These are phyloP conservation scores for Pelecanus crispus DNA, from an alignment of 2,113 vertebrate species.

Conservation along the genomic window DNA sequence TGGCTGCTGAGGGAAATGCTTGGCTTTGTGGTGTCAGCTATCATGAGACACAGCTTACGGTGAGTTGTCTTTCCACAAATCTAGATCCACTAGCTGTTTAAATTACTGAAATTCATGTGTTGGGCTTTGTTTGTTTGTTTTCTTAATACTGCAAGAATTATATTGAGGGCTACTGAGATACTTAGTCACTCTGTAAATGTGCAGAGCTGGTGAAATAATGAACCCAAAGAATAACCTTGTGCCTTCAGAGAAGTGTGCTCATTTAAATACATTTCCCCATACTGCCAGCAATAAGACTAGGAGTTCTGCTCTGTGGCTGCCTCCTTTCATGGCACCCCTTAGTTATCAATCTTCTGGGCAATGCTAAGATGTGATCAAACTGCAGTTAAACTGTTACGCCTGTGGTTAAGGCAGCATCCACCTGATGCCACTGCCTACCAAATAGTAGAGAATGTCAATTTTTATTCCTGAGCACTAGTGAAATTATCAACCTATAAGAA, in stretches of 20 bases:
- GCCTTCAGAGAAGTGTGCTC: background rate
- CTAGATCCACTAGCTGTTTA: background rate
- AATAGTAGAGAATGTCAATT: background rate
- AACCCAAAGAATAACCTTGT: background rate
- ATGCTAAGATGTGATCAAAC: background rate
- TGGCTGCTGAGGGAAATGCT: background rate
- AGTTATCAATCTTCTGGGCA: background rate
- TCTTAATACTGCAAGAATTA: background rate
- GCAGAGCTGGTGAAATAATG: background rate
- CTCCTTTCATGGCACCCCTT: background rate
- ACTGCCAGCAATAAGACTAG: background rate
- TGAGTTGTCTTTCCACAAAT: background rate
- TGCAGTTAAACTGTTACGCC: background rate
- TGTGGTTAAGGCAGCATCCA: background rate
- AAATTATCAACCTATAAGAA: background rate
- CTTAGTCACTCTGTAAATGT: background rate
- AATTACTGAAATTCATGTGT: background rate
- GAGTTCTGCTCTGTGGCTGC: background rate
- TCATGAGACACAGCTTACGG: fast-evolving
- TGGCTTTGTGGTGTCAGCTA: background rate
- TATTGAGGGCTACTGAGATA: background rate
- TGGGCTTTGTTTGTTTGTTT: background rate
- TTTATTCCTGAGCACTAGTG: background rate
- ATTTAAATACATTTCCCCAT: background rate
- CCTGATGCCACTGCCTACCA: background rate